These are phyloP conservation scores for Cydia amplana DNA, from an alignment of 1,140 invertebrate genomes.

Conservation along the genomic window DNA sequence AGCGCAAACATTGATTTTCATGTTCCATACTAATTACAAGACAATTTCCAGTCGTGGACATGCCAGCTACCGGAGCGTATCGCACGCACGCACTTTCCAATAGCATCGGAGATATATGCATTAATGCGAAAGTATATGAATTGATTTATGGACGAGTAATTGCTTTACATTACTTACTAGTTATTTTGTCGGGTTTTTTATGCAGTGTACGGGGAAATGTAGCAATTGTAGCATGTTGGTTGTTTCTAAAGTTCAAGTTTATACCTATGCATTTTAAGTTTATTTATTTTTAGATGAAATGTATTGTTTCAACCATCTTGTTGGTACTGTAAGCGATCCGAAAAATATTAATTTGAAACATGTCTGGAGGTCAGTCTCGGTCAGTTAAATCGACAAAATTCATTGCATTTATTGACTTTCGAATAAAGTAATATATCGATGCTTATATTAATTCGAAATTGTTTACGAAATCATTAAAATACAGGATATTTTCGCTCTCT, in stretches of 20 bases:
- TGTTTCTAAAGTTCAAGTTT: background rate
- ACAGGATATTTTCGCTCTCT: no score
- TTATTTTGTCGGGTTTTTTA: background rate
- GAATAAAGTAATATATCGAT: no score
- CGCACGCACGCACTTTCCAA: conserved; percentile 67
- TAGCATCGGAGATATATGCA: conserved; percentile 35
- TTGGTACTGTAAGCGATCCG: no score
- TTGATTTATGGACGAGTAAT: conserved; percentile 21
- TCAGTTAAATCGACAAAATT: no score
- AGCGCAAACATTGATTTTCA: conserved; percentile 19
- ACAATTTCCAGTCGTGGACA: conserved; percentile 39
- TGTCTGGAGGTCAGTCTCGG: no score
- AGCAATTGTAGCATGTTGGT: background rate
- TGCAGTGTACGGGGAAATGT: background rate
- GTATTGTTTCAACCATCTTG: no score
- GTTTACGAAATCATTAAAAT: no score
- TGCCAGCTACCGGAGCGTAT: conserved; percentile 62
- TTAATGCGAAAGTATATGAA: conserved; percentile 35
- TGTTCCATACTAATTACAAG: conserved; percentile 16
- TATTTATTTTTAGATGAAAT: no score
- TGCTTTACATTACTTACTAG: conserved; percentile 21
- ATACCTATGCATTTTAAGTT: background rate
- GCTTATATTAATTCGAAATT: no score
- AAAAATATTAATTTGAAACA: no score
- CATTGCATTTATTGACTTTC: no score